phyloP scores from a whole-genome alignment of 92 coral and sea anemone genomes.

The Diadumene lineata region DNA sequence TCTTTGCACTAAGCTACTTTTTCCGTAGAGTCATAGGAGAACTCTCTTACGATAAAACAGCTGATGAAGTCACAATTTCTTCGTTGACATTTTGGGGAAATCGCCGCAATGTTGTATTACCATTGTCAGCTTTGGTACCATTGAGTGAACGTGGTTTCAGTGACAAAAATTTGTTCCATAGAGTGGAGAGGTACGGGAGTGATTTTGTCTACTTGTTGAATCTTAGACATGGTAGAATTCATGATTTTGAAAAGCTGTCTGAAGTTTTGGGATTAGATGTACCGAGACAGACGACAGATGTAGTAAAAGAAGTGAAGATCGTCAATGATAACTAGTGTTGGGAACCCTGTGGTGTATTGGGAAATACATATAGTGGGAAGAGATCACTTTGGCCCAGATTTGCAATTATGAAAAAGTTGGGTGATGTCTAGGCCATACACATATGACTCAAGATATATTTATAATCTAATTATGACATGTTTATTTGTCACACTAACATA shows the following conservation, averaged over 20 bases:
- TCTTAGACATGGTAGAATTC: constrained; percentile 68
- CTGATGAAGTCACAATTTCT: constrained; percentile 57
- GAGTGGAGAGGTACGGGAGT: constrained; percentile 50
- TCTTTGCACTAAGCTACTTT: constrained; percentile 73
- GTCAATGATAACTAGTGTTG: neutral
- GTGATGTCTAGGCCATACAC: no score
- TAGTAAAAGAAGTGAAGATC: neutral
- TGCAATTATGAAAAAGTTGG: no score
- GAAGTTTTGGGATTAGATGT: constrained; percentile 41
- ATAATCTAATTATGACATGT: no score
- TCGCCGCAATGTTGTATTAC: constrained; percentile 55
- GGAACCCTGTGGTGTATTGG: neutral
- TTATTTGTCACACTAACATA: no score
- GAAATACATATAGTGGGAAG: no score
- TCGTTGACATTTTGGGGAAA: constrained; percentile 87
- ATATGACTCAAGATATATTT: no score
- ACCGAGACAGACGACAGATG: neutral
- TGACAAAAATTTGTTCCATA: constrained; percentile 62
- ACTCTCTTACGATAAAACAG: constrained; percentile 40
- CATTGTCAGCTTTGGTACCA: constrained; percentile 42
- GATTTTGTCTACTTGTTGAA: constrained; percentile 56
- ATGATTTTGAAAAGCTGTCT: constrained; percentile 33
- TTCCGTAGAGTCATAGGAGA: constrained; percentile 81
- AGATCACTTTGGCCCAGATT: no score
- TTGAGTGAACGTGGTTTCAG: constrained; percentile 67